phyloP scores from a whole-genome alignment of 2,888 invertebrate genomes.

The Tyria jacobaeae region DNA sequence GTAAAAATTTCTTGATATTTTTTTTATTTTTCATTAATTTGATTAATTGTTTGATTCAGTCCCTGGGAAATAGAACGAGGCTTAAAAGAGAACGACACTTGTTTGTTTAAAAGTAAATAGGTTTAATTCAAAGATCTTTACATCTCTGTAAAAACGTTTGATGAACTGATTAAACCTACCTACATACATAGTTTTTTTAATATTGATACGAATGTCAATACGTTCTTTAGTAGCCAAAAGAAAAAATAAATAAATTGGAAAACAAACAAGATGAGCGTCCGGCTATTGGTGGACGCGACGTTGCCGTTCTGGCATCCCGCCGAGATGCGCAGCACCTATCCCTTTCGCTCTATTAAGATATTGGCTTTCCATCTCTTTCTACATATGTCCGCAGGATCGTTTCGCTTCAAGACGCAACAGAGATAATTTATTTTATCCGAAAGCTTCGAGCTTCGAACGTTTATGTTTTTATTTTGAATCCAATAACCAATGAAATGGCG shows the following conservation, averaged over 20 bases:
- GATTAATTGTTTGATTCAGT: too few relatives aligned
- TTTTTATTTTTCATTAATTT: too few relatives aligned
- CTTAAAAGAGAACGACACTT: too few relatives aligned
- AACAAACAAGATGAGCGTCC: constrained; percentile 74
- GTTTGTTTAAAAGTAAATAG: too few relatives aligned
- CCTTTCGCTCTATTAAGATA: constrained; percentile 47
- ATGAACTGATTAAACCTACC: background rate
- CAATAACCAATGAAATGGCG: constrained; percentile 71
- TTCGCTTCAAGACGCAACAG: constrained; percentile 84
- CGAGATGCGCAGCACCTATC: constrained; percentile 71
- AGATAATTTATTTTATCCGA: constrained; percentile 84
- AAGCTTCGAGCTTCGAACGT: constrained; percentile 79
- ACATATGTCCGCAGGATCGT: constrained; percentile 80
- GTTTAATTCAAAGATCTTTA: background rate
- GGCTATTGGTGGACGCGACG: constrained; percentile 83
- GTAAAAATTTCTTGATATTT: too few relatives aligned
- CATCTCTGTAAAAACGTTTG: background rate
- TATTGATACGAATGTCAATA: constrained; percentile 49
- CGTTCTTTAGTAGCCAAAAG: constrained; percentile 51
- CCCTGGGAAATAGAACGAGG: too few relatives aligned
- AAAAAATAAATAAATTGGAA: constrained; percentile 65
- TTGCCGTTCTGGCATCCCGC: constrained; percentile 79
- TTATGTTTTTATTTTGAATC: constrained; percentile 72
- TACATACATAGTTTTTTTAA: constrained; percentile 18
- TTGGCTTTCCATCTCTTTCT: constrained; percentile 59